Conservation (phyloP, 2,888 invertebrate genomes). For the Muschampia plurimacula region DNA sequence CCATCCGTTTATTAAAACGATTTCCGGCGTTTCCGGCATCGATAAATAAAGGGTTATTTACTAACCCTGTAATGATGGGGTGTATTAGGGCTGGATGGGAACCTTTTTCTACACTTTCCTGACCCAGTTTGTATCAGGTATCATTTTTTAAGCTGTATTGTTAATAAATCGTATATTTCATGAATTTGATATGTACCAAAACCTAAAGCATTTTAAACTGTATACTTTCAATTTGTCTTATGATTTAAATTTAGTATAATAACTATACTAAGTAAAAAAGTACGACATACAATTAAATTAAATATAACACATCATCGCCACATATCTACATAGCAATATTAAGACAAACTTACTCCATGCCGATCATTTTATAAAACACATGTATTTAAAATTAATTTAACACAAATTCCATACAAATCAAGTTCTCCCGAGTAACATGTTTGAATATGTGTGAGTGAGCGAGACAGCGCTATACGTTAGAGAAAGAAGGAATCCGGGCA, state of each 20-base stretch:
- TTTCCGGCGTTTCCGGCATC: conserved; percentile 60
- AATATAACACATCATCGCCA: too few relatives aligned
- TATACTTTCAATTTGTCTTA: too few relatives aligned
- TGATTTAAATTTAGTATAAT: too few relatives aligned
- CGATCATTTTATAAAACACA: not conserved
- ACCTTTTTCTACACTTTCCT: conserved; percentile 32
- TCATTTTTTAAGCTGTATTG: not conserved
- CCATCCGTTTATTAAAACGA: conserved; percentile 60
- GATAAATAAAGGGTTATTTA: conserved; percentile 52
- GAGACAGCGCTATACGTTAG: conserved; percentile 37
- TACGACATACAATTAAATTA: too few relatives aligned
- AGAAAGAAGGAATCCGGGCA: conserved; percentile 60
- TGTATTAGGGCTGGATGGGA: conserved; percentile 31
- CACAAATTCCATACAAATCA: conserved; percentile 21
- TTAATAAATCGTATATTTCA: conserved; percentile 1
- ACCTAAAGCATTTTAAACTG: too few relatives aligned
- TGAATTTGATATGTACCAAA: not conserved
- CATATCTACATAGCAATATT: too few relatives aligned
- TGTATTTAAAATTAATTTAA: conserved; percentile 1
- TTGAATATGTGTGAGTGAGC: not conserved
- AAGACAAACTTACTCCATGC: too few relatives aligned
- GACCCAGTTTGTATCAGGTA: conserved; percentile 40
- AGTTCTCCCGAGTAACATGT: conserved; percentile 5
- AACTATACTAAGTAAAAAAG: too few relatives aligned
- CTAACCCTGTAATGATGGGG: conserved; percentile 51